Base-by-base conservation (phyloP, 2,888 invertebrate species). In the Laothoe populi region DNA sequence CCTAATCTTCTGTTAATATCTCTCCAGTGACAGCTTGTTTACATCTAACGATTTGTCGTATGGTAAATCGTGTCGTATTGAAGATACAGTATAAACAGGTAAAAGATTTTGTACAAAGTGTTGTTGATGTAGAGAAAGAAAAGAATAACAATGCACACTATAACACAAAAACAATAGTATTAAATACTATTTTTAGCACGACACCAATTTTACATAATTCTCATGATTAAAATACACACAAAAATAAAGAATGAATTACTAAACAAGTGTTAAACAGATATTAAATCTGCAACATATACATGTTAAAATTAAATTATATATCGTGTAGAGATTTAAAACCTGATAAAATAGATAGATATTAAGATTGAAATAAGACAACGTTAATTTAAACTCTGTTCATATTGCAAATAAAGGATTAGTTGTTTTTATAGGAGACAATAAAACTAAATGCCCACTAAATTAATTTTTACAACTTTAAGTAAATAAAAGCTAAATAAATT, bases 1-100 rank as follows among this genome's bases (percentile, higher is more conserved):
- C 44, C 19, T 63, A 64, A 67, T 64, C 65, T 65, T 19, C 46
- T 59, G 49, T 48, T 64, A 63, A 65, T 63, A 62, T 59, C 61
- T 63, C 13, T 31, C 16, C 31, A 5, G 31, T 44, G 44, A 40
- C 23, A n/a, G 40, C 46, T n/a, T 35, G 26, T 16, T 60, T n/a
- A 49, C 24, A 16, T 3, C 11, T n/a, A 16, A 49, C 60, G 60
- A 60, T 49, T 16, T 60, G n/a, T 49, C 48, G n/a, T 48, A 38
- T n/a, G 16, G 4, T 2, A 23, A 1, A 48, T 46, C 21, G 2
- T 35, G 19, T 48, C 7, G 11, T 35, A 46, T 13, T 31, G 31
- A n/a, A n/a, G n/a, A n/a, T n/a, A n/a, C n/a, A n/a, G n/a, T n/a
- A n/a, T n/a, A n/a, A n/a, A n/a, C n/a, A n/a, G n/a, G n/a, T n/a